Conservation (phyloP, 2,113 vertebrate species). For the Carassius gibelio region DNA sequence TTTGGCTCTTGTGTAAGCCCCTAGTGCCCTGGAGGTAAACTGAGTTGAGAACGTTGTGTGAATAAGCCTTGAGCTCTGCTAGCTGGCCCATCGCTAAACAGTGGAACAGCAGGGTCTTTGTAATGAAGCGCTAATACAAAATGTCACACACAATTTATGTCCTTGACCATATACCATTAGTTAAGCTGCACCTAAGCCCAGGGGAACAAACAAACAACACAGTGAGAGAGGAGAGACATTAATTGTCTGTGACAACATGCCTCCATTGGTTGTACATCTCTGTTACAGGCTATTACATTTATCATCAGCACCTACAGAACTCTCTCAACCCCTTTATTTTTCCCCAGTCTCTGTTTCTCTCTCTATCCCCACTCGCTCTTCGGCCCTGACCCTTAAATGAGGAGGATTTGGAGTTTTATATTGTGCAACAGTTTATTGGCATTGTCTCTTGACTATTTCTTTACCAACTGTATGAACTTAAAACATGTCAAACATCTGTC, state of each 20-base stretch:
- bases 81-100: slow-evolving; percentile 61
- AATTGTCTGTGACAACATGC: slow-evolving; percentile 80
- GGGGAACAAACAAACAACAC: slow-evolving; percentile 77
- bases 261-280: slow-evolving; percentile 80
- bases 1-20: slow-evolving; percentile 13
- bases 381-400: neutral
- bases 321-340: slow-evolving; percentile 33
- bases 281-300: slow-evolving; percentile 81
- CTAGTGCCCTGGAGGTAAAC: neutral
- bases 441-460: no score
- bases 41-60: slow-evolving; percentile 35
- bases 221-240: slow-evolving; percentile 69
- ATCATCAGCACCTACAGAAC: slow-evolving; percentile 74
- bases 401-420: neutral
- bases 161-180: slow-evolving; percentile 79
- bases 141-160: slow-evolving; percentile 80
- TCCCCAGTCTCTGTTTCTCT: neutral
- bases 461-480: no score
- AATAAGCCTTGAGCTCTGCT: slow-evolving; percentile 34
- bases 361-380: neutral
- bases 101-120: slow-evolving; percentile 70
- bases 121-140: slow-evolving; percentile 77
- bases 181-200: slow-evolving; percentile 71
- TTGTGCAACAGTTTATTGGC: neutral
- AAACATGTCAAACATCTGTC: no score